A percentile compares a stretch with the other conserved stretches of the same genome.
These are phyloP conservation scores for Gymnarchus niloticus DNA, from an alignment of 2,113 vertebrate genomes.

Conservation along the genomic window DNA sequence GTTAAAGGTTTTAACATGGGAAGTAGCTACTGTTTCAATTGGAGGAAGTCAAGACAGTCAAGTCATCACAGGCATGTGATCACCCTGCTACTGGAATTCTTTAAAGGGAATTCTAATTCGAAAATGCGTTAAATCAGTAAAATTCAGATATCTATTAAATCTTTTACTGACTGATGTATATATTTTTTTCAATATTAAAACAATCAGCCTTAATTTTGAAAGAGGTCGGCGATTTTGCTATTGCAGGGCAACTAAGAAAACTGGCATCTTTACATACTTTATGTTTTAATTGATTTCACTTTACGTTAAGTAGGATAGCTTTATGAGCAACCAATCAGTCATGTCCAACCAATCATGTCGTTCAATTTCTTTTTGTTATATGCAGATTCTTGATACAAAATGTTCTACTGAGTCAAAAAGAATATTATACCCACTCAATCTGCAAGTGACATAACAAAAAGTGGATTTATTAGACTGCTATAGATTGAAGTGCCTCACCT, in stretches of 20 bases:
- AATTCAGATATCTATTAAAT: background rate
- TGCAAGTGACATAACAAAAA: background rate
- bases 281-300: background rate
- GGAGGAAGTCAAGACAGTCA: slow-evolving; percentile 25
- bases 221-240: background rate
- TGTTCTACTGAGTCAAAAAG: background rate
- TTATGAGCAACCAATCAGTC: background rate
- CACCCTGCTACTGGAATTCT: slow-evolving; percentile 17
- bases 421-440: background rate
- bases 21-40: slow-evolving; percentile 43
- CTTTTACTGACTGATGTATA: background rate
- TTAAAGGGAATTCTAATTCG: background rate
- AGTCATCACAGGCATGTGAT: background rate
- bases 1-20: slow-evolving; percentile 27
- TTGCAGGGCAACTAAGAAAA: background rate
- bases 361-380: background rate
- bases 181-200: too few relatives aligned
- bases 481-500: slow-evolving; percentile 25
- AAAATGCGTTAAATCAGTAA: background rate
- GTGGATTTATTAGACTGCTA: slow-evolving; percentile 38
- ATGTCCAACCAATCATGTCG: background rate
- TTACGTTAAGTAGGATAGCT: background rate
- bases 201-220: background rate
- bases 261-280: background rate
- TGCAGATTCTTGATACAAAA: background rate